A percentile compares a stretch with the other conserved stretches of the same genome.
Evolutionary conservation across 2,113 vertebrate genomes (phyloP).

Genomic region (Cisticola juncidis): DNA sequence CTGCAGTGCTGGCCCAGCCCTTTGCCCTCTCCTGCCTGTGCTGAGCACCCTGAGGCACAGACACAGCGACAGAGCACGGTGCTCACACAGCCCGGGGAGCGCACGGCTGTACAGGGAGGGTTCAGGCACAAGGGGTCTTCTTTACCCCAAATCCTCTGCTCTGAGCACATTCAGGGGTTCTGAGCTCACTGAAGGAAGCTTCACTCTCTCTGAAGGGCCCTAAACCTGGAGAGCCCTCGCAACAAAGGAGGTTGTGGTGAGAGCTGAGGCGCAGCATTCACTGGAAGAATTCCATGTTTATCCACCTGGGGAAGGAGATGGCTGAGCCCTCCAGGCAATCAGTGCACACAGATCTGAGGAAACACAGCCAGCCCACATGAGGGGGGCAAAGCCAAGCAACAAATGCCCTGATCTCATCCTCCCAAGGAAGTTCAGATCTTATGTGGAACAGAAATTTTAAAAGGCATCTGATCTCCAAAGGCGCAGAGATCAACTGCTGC

Average conservation of each 20-base stretch:
- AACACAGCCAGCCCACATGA: not conserved
- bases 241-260: not conserved
- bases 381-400: not conserved
- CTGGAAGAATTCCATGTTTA: not conserved
- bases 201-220: not conserved
- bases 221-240: not conserved
- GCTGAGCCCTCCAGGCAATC: not conserved
- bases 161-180: not conserved
- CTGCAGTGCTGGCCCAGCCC: not conserved
- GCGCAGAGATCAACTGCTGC: conserved; percentile 15
- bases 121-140: accelerated
- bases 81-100: accelerated
- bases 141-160: not conserved
- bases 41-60: not conserved
- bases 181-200: not conserved
- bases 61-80: accelerated
- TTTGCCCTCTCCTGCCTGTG: not conserved
- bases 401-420: not conserved
- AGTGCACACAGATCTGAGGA: not conserved
- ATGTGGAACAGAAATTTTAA: not conserved
- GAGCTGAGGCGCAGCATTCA: not conserved
- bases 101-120: accelerated
- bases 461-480: conserved; percentile 39
- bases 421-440: not conserved
- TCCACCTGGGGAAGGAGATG: not conserved